Evolutionary conservation across 1,140 invertebrate species (phyloP), one percentile per base, ranked within the genome.

Genomic region (Chlorops oryzae): DNA sequence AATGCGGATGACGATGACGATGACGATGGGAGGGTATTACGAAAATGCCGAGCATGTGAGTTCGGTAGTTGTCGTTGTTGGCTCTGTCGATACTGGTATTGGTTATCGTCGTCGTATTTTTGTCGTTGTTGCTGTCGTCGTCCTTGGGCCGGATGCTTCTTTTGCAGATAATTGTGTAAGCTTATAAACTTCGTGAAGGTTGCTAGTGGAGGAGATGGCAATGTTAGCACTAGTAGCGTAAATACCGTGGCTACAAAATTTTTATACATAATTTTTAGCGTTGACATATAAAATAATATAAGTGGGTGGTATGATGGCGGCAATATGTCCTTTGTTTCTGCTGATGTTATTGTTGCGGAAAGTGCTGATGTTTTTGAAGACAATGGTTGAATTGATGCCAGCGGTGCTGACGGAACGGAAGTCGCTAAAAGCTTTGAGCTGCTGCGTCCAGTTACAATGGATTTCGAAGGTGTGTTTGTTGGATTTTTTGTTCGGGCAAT

Each of bases 61-160:
- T 28, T 15, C 7, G 15, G 2, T 5, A 37, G 48, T 43, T 21
- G 13, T 24, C 23, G 28, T 22, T 42, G 24, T 49, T 25, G 27
- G 21, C n/a, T 17, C 9, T 23, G 20, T 22, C 39, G 53, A 44
- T 39, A 27, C 40, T 39, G 47, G 22, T 25, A 18, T 42, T 7
- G 22, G 20, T 20, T 20, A 42, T 42, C 40, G 15, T 42, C 40
- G 15, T 22, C 17, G 21, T 22, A 25, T 5, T 42, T 15, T 32
- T 15, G 28, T 32, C 28, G 28, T 32, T 32, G 9, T 32, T 32
- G 9, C 28, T 32, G 28, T 32, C 28, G 28, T 10, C 15, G 28
- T 32, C 28, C n/a, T n/a, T n/a, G n/a, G n/a, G n/a, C n/a, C n/a
- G n/a, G n/a, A n/a, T n/a, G n/a, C n/a, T n/a, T n/a, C n/a, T n/a